Evolutionary conservation across 2,113 vertebrate species (phyloP).

Genomic region (Callipepla squamata): DNA sequence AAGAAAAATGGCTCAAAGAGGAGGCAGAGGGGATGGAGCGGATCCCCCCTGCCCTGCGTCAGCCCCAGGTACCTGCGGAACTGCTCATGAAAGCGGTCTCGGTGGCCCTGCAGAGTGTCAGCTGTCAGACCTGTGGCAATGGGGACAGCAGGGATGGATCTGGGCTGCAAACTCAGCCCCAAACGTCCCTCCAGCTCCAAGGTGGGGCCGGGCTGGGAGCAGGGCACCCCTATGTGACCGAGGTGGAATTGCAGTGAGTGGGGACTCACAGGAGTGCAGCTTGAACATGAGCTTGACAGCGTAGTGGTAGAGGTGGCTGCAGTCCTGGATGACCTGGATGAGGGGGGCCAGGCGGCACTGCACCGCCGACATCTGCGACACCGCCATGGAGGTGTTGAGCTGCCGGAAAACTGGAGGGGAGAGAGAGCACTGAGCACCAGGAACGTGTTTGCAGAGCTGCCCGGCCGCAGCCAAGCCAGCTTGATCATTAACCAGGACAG

Average conservation of each 20-base stretch:
- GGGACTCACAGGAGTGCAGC: conserved; percentile 92
- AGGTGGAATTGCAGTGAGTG: neutral
- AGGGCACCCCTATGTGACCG: neutral
- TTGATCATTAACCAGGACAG: conserved; percentile 24
- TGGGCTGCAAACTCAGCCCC: neutral
- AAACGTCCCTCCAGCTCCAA: neutral
- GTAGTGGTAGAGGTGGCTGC: conserved; percentile 97
- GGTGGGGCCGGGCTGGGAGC: fast-evolving
- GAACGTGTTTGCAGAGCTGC: neutral
- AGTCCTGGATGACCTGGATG: conserved; percentile 97
- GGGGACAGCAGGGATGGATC: neutral
- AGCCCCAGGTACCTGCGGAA: conserved; percentile 85
- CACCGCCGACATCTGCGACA: conserved; percentile 92
- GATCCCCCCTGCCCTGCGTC: fast-evolving
- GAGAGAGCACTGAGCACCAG: neutral
- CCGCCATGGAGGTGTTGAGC: conserved; percentile 93
- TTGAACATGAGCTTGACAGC: conserved; percentile 95
- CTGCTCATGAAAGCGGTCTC: conserved; percentile 96
- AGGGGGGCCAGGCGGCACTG: conserved; percentile 96
- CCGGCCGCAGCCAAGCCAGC: fast-evolving
- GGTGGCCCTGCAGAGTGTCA: conserved; percentile 94
- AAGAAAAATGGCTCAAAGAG: neutral
- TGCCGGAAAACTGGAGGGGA: conserved; percentile 87
- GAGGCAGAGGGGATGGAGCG: neutral
- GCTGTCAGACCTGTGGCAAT: conserved; percentile 85